phyloP scores from a whole-genome alignment of 2,113 vertebrate species.

The Leptosomus discolor region DNA sequence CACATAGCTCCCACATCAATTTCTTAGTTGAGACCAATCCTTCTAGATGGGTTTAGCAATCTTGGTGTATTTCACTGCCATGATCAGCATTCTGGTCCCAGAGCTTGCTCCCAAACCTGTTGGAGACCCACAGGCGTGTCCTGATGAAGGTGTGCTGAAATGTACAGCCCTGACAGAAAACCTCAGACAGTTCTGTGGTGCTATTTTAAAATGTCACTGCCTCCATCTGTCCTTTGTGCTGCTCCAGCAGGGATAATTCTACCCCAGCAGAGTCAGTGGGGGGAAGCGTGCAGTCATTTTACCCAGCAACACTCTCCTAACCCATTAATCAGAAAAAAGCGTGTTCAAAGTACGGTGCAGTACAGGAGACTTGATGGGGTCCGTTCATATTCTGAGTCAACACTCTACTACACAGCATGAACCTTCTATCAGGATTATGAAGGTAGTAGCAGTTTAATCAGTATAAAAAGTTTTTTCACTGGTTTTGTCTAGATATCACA shows the following conservation, averaged over 20 bases:
- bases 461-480: neutral
- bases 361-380: accelerated
- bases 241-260: neutral
- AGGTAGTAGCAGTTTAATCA: neutral
- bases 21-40: neutral
- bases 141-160: neutral
- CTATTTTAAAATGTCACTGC: neutral
- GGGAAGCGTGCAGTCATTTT: accelerated
- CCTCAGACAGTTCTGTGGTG: neutral
- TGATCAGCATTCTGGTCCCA: neutral
- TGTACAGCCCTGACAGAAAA: neutral
- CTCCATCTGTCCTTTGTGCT: neutral
- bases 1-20: accelerated
- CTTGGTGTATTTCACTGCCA: neutral
- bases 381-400: neutral
- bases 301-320: neutral
- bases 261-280: neutral
- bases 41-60: accelerated
- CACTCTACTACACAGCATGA: accelerated
- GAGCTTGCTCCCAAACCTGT: neutral
- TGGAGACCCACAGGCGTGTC: neutral
- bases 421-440: neutral
- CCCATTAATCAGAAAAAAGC: neutral
- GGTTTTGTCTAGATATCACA: neutral
- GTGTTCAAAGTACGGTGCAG: neutral